Conservation (phyloP, 2,797 vertebrate species). For the Caiman crocodilus region DNA sequence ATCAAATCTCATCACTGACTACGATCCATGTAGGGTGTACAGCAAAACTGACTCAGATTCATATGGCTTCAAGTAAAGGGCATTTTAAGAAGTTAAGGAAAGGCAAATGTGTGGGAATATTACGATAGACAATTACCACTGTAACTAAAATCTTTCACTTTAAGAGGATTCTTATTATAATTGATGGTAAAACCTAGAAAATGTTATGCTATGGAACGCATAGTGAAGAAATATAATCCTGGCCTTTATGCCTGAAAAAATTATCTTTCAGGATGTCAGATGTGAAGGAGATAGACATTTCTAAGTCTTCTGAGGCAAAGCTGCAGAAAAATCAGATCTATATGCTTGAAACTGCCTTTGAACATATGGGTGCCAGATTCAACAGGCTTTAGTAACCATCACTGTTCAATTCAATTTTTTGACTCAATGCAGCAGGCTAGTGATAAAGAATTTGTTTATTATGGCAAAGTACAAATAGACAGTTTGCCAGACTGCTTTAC, state of each 20-base stretch:
- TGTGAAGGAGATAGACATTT: neutral
- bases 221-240: slow-evolving; percentile 13
- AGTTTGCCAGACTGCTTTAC: neutral
- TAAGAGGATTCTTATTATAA: neutral
- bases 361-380: slow-evolving; percentile 53
- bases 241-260: slow-evolving; percentile 48
- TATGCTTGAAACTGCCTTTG: slow-evolving; percentile 30
- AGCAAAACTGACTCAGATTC: neutral
- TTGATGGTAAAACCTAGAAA: neutral
- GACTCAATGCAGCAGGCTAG: neutral
- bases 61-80: neutral
- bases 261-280: slow-evolving; percentile 19
- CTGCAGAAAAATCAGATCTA: slow-evolving; percentile 56
- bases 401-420: neutral
- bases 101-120: neutral
- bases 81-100: neutral
- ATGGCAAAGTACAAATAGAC: neutral
- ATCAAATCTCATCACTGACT: neutral
- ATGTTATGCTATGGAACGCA: neutral
- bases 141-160: neutral
- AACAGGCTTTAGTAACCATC: neutral
- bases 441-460: neutral
- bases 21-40: neutral
- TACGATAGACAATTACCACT: neutral
- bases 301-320: slow-evolving; percentile 11